Evolutionary conservation across 2,797 vertebrate species (phyloP), one percentile per base, ranked within the genome.

Genomic region (Eidolon dupreanum): DNA sequence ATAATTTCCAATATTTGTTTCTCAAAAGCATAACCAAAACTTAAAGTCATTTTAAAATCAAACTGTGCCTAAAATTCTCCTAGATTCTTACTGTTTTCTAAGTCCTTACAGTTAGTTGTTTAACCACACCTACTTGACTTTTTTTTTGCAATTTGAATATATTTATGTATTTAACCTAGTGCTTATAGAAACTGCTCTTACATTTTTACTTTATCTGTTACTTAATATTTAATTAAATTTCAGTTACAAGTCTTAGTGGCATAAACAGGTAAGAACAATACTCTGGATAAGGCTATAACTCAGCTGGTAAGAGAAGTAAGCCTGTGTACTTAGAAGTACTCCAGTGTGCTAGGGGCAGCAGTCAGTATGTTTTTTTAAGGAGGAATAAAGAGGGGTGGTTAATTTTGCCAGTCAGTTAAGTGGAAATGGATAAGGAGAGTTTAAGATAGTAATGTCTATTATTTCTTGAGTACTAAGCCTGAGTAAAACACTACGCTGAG

Each of bases 171-270:
- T 86, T 17, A 33, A 49, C 51, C 66, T 68, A 53, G 65, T 85
- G 79, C 89, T 86, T 65, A 46, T 28, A 92, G 84, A 85, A 95
- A 75, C 1, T 70, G 41, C 9, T 68, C 8, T 57, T 20, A 75
- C 6, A 31, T 88, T 96, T 10, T 38, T n/a, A 74, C 86, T 92
- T 70, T 36, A 65, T 85, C 51, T 75, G 26, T 77, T 89, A 87
- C 28, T 86, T 82, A 86, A 59, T 51, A 79, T 82, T 75, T 83
- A 90, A 87, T 77, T 95, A 82, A 93, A 90, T 90, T 87, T 77
- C 46, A 36, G 12, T 57, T 36, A 90, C 38, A 83, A 65, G 61
- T 87, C 61, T 77, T 77, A 83, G 24, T 36, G n/a, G 70, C 53
- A 83, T 73, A 66, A 82, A 53, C 28, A 84, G 19, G 33, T 83